A percentile compares a stretch with the other conserved stretches of the same genome.
Evolutionary conservation across 1,140 invertebrate genomes (phyloP).

Genomic region (Galendromus occidentalis): DNA sequence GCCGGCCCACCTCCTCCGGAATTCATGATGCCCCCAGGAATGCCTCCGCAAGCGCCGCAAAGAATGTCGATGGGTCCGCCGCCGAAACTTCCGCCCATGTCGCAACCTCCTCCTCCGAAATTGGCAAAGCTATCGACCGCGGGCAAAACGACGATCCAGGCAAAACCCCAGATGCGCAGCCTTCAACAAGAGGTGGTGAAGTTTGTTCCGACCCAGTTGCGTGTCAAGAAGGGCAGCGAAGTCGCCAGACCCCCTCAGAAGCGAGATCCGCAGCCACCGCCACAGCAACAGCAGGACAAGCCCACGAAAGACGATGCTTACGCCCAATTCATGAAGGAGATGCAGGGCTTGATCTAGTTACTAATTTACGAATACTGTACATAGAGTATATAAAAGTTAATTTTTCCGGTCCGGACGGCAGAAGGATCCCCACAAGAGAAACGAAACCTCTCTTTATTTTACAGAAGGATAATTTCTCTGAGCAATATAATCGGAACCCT

Average conservation of each 20-base stretch:
- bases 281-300: conserved; percentile 18
- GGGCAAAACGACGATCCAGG: conserved; percentile 54
- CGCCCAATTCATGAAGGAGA: conserved; percentile 93
- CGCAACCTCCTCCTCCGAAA: neutral
- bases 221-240: conserved; percentile 45
- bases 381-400: too few relatives aligned
- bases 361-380: neutral
- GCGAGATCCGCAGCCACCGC: neutral
- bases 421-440: too few relatives aligned
- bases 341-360: conserved; percentile 63
- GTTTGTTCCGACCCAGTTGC: conserved; percentile 74
- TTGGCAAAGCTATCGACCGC: conserved; percentile 18
- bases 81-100: conserved; percentile 23
- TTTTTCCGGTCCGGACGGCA: too few relatives aligned
- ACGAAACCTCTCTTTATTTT: too few relatives aligned
- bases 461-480: too few relatives aligned
- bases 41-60: conserved; percentile 23
- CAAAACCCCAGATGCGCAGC: conserved; percentile 82
- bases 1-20: conserved; percentile 24
- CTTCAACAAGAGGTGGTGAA: conserved; percentile 80
- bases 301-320: conserved; percentile 91
- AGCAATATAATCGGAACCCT: too few relatives aligned
- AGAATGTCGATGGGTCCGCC: conserved; percentile 6
- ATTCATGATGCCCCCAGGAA: conserved; percentile 19
- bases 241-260: neutral